Base-by-base conservation (phyloP, 1,140 invertebrate genomes). In the Tachypleus tridentatus region DNA sequence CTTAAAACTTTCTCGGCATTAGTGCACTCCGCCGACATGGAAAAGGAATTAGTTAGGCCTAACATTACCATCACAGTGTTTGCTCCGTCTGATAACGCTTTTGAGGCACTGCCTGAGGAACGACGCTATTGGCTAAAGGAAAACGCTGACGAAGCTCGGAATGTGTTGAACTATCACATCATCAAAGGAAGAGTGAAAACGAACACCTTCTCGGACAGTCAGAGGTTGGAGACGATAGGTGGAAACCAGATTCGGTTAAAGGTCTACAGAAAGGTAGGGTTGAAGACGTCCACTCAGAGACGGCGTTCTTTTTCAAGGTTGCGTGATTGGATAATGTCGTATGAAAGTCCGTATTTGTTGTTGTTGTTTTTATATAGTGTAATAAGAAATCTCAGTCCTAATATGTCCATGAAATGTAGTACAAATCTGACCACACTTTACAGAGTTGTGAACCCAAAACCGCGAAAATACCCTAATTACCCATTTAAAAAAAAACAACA, bases 61-160 rank as follows among this genome's bases (percentile, higher is more conserved):
- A 75, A 77, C 5, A 78, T 78, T 29, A 76, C 80, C 49, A 71
- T 78, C n/a, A 83, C 82, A 2, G 65, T 84, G 4, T 79, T 83
- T 66, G 82, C 81, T 3, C 80, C 82, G 5, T 81, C 74, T 5
- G 76, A 82, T 62, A 74, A 73, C 10, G 80, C 79, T 58, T 76
- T 81, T 65, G 70, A 73, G 11, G 77, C 78, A 61, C 68, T 83
- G 51, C 74, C 77, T 7, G 66, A 72, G 53, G 71, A 69, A 11
- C 67, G 73, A 5, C 63, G 79, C 50, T 67, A 74, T 3, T 68
- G 73, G 29, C 72, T 78, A 4, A 71, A 72, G 49, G 64, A 71
- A 9, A 76, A 78, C 63, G 65, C 69, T 4, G 75, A 76, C 51
- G 71, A 75, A n/a, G 76, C 78, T 0, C 69, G 76, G 29, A 73